Evolutionary conservation across 2,797 vertebrate species (phyloP).

Genomic region (Enteromius afrohamiltoni): DNA sequence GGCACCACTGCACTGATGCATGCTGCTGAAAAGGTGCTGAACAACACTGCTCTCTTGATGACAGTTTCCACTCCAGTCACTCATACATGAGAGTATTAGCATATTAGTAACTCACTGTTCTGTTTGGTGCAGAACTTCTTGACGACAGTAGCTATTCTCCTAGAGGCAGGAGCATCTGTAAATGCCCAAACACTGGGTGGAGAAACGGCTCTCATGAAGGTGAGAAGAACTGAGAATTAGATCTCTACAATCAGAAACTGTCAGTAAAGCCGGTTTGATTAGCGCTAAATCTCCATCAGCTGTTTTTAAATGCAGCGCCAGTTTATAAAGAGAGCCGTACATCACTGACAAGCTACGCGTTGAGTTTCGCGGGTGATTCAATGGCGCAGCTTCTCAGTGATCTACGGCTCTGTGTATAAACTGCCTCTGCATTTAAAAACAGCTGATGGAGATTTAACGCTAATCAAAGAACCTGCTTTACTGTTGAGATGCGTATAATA

Average conservation of each 20-base stretch:
- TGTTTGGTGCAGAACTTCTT: constrained; percentile 85
- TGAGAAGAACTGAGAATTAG: constrained; percentile 62
- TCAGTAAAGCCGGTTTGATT: too few species aligned
- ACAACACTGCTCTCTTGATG: constrained; percentile 3
- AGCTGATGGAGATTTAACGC: too few species aligned
- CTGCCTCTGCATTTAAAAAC: too few species aligned
- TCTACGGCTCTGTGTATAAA: too few species aligned
- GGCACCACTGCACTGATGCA: constrained; percentile 96
- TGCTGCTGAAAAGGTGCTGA: constrained; percentile 92
- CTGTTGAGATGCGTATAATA: too few species aligned
- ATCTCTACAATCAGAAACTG: neutral
- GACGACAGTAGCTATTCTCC: constrained; percentile 92
- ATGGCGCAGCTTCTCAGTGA: too few species aligned
- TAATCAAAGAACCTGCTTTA: too few species aligned
- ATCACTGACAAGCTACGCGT: too few species aligned
- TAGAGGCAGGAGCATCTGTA: constrained; percentile 93
- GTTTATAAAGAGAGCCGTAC: too few species aligned
- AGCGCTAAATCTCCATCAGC: too few species aligned
- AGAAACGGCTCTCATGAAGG: constrained; percentile 98
- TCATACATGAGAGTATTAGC: neutral
- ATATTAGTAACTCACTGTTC: neutral
- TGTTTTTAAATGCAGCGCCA: too few species aligned
- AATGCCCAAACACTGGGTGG: constrained; percentile 90
- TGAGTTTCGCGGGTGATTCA: too few species aligned
- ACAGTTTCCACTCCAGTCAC: neutral